These are phyloP conservation scores for Arvicanthis niloticus DNA, from an alignment of 2,113 vertebrate species.

Conservation along the genomic window DNA sequence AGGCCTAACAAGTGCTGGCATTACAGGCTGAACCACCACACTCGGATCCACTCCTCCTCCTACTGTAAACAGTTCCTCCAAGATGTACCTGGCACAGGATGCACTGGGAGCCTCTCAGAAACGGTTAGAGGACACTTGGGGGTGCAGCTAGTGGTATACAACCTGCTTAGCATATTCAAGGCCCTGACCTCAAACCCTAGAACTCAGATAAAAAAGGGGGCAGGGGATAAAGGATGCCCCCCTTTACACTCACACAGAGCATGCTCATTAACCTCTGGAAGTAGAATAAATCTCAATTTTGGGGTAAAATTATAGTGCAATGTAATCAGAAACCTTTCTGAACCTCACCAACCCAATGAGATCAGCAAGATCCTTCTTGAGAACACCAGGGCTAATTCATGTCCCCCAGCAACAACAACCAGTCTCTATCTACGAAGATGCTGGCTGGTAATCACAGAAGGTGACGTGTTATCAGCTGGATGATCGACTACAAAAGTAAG, in stretches of 20 bases:
- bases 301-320: neutral
- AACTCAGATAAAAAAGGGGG: neutral
- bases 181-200: neutral
- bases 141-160: neutral
- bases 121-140: neutral
- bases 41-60: neutral
- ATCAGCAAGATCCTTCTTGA: conserved; percentile 26
- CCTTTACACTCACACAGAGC: neutral
- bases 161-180: neutral
- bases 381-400: neutral
- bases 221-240: too few species aligned
- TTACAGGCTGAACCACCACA: neutral
- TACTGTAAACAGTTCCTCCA: neutral
- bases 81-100: neutral
- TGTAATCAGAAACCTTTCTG: conserved; percentile 18
- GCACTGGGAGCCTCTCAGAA: neutral
- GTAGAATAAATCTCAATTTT: neutral
- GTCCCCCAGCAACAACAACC: neutral
- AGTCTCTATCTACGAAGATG: neutral
- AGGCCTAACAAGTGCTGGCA: neutral
- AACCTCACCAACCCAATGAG: neutral
- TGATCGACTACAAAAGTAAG: too few species aligned
- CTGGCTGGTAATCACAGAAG: neutral
- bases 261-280: neutral
- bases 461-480: neutral